Evolutionary conservation across 2,113 vertebrate species (phyloP).

Genomic region (Platichthys flesus): DNA sequence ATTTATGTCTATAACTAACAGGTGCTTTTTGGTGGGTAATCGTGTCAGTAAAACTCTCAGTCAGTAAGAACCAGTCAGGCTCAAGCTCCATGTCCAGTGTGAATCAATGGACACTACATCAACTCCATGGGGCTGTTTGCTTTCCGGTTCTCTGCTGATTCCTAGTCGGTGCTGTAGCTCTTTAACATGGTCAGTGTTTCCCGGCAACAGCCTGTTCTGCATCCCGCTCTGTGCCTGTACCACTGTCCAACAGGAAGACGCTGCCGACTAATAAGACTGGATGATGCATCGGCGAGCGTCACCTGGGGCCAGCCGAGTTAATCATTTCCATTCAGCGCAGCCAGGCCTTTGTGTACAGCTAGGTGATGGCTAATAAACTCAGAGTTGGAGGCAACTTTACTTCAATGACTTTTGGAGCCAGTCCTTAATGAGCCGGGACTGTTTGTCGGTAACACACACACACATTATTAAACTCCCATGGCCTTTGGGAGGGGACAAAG

Average conservation of each 20-base stretch:
- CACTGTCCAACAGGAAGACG: constrained; percentile 50
- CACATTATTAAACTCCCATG: constrained; percentile 33
- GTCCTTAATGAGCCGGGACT: not conserved
- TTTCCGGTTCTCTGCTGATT: constrained; percentile 26
- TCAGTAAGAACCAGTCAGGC: not conserved
- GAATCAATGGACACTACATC: constrained; percentile 27
- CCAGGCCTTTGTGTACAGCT: constrained; percentile 29
- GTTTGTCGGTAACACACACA: constrained; percentile 33
- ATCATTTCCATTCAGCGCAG: constrained; percentile 57
- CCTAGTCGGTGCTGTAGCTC: constrained; percentile 26
- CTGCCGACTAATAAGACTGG: constrained; percentile 57
- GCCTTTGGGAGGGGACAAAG: constrained; percentile 5
- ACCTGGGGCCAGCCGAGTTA: constrained; percentile 57
- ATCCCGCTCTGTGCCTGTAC: constrained; percentile 22
- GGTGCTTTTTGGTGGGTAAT: not conserved
- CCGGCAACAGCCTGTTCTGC: constrained; percentile 61
- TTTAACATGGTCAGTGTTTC: constrained; percentile 46
- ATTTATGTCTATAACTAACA: not conserved
- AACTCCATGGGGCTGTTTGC: constrained; percentile 37
- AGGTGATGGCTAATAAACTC: constrained; percentile 28
- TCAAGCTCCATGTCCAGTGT: not conserved
- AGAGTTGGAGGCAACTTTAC: constrained; percentile 24
- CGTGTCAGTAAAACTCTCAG: not conserved
- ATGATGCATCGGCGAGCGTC: constrained; percentile 57
- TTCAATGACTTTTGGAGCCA: constrained; percentile 33